Evolutionary conservation across 1,140 invertebrate genomes (phyloP), one percentile per base, ranked within the genome.

Genomic region (Oedothorax gibbosus): DNA sequence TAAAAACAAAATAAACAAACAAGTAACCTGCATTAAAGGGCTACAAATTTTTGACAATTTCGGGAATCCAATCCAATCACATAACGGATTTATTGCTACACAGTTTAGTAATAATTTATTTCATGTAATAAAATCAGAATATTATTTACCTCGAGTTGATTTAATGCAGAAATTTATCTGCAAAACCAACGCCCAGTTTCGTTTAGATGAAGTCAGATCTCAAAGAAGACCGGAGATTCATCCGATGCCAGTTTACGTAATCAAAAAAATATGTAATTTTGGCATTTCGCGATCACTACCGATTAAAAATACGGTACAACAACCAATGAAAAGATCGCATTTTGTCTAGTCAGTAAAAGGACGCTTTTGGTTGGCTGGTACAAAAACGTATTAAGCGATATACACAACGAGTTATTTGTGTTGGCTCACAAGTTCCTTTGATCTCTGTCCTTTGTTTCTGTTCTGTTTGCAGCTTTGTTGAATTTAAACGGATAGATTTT

Each of bases 101-200:
- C 1, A 35, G 35, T 35, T 35, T 35, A 2, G 5, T 35, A 2
- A 35, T 35, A 35, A 2, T 35, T 35, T 35, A 35, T 35, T 35
- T n/a, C 7, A n/a, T 53, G 15, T 8, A 71, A 53, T 71, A 18
- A 53, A 71, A 71, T 18, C 11, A 54, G 6, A 75, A 75, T 57
- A 75, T n/a, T 77, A 51, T 18, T 50, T 77, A 77, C 75, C 75
- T 77, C 62, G 15, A 50, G 62, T 77, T 77, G 72, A 77, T 77
- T 77, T 49, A n/a, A 18, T 75, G 78, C 78, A 81, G 78, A 81
- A 81, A 81, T 71, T 60, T 11, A 11, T 81, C 78, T 81, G 78
- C 78, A 71, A 79, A 79, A 81, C 78, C 78, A 81, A 81, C 78
- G 78, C 78, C 78, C 78, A 81, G 66, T 81, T 79, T 79, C 77